These are phyloP conservation scores for Pollimyrus isidori DNA, from an alignment of 2,113 vertebrate species.

Conservation along the genomic window DNA sequence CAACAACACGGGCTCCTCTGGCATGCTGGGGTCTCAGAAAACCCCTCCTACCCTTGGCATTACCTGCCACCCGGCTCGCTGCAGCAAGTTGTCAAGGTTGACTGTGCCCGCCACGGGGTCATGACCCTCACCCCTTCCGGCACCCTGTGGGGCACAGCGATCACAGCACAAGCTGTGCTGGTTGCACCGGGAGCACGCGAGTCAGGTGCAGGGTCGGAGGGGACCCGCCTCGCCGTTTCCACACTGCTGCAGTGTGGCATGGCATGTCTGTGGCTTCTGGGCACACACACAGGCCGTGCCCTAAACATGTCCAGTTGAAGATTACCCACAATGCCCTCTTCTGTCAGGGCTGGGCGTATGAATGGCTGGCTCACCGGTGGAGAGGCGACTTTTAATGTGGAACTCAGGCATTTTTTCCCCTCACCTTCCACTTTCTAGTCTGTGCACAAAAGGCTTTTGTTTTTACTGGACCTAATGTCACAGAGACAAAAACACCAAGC, in stretches of 20 bases:
- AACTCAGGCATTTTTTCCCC: not conserved
- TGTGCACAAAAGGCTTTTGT: not conserved
- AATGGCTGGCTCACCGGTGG: not conserved
- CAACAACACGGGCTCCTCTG: not conserved
- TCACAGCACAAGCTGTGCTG: not conserved
- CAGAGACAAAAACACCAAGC: not conserved
- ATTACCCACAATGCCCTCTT: not conserved
- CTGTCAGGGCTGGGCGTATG: not conserved
- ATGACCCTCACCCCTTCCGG: not conserved
- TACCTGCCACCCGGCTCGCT: not conserved
- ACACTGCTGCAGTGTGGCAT: not conserved
- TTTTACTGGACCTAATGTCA: not conserved
- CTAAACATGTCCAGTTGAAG: not conserved
- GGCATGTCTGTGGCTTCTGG: not conserved
- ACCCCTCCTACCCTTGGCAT: not conserved
- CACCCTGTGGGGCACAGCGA: not conserved
- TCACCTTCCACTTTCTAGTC: not conserved
- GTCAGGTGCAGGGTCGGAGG: not conserved
- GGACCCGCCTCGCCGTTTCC: not conserved
- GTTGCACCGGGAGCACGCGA: not conserved
- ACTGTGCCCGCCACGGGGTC: not conserved
- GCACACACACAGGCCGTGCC: not conserved
- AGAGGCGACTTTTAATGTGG: not conserved
- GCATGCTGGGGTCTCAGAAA: not conserved
- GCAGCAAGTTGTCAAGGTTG: not conserved